These are phyloP conservation scores for Galagoides demidoff DNA, from an alignment of 2,797 vertebrate genomes.

Conservation along the genomic window DNA sequence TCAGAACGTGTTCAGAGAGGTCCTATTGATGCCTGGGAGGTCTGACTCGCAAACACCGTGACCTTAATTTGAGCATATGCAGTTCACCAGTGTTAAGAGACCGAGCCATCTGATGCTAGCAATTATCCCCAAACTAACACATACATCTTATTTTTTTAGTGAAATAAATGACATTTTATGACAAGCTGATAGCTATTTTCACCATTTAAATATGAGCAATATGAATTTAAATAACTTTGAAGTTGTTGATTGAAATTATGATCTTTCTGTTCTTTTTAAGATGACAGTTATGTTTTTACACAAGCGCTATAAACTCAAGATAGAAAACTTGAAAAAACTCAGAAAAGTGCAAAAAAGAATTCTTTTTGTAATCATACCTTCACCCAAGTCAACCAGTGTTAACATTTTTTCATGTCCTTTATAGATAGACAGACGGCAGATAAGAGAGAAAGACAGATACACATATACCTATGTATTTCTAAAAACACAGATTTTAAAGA, in stretches of 20 bases:
- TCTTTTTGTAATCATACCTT: background rate
- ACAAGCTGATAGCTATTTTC: background rate
- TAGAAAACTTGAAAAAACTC: conserved; percentile 9
- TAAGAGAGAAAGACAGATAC: background rate
- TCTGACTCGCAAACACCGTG: background rate
- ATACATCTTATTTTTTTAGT: background rate
- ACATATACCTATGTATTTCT: background rate
- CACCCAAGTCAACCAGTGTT: background rate
- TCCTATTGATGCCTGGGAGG: background rate
- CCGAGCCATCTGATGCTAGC: background rate
- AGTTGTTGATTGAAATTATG: background rate
- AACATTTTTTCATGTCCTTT: conserved; percentile 5
- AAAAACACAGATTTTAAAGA: conserved; percentile 9
- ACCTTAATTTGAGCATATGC: background rate
- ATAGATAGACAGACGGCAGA: background rate
- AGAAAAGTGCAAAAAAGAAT: conserved; percentile 32
- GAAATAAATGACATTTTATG: background rate
- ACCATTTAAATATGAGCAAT: background rate
- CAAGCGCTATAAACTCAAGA: background rate
- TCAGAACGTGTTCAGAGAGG: background rate
- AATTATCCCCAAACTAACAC: background rate
- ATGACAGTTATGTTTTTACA: background rate
- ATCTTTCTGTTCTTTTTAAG: conserved; percentile 26
- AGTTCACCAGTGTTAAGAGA: background rate
- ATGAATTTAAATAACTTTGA: conserved; percentile 3